Evolutionary conservation across 2,113 vertebrate species (phyloP), one percentile per base, ranked within the genome.

Genomic region (Seriola quinqueradiata): DNA sequence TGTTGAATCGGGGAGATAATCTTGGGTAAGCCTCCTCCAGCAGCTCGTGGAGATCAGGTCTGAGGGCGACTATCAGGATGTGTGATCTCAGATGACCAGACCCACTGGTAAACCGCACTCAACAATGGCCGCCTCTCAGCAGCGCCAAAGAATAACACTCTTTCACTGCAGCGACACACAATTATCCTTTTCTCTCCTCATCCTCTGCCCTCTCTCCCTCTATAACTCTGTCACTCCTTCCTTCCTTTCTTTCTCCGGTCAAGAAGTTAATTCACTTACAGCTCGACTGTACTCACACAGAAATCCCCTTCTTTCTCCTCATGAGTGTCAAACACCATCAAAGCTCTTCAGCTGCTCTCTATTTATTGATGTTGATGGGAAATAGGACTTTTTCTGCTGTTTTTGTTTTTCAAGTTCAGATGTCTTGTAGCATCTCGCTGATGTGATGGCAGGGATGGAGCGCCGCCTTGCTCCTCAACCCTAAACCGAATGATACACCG

Each of bases 101-200:
- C 78, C 69, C 81, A 17, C 67, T 76, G 44, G 63, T 81, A 38
- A 69, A 81, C 77, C 77, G 19, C 8, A 0, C 74, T 55, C 58
- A 83, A 91, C 90, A 89, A 89, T 80, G 87, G 1, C 32, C 28
- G 44, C 59, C 85, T 91, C 83, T 89, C 80, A 91, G 83, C 83
- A 25, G 52, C 16, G n/a, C 54, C 79, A 70, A 83, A 80, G 83
- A 88, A 89, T 60, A 84, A 86, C 77, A 68, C 28, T 70, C 83
- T 83, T 83, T 90, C 81, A 84, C 75, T 40, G 72, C 75, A 70
- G 78, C 42, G 32, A 74, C 77, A 80, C 75, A 91, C 85, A 88
- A 82, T 79, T 74, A 67, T 69, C 59, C 81, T 81, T 80, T 82
- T 91, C 85, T 86, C 65, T 70, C 50, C 44, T 6, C 70, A 6